Conservation (phyloP, 2,797 vertebrate genomes). For the Coilia nasus region DNA sequence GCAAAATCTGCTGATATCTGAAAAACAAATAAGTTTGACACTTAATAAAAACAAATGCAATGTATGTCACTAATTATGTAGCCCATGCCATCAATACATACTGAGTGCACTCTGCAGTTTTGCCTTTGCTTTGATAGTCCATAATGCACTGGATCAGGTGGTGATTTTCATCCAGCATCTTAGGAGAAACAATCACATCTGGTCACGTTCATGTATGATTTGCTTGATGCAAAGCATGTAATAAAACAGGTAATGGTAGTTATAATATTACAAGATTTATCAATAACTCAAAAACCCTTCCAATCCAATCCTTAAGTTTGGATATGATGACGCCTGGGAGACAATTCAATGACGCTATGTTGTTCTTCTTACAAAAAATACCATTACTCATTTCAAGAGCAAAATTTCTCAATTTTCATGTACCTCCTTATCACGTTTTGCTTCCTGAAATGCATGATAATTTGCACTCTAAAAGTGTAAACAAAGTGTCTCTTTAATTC, state of each 20-base stretch:
- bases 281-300: not conserved
- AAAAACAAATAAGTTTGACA: constrained; percentile 39
- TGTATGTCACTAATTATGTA: not conserved
- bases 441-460: too few relatives aligned
- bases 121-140: constrained; percentile 98
- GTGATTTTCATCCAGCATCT: constrained; percentile 98
- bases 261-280: not conserved
- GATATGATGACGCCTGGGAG: not conserved
- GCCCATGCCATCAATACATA: constrained; percentile 69
- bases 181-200: constrained; percentile 16
- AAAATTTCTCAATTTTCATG: too few relatives aligned
- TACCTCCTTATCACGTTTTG: too few relatives aligned
- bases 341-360: not conserved
- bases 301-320: not conserved
- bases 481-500: not conserved
- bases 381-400: too few relatives aligned
- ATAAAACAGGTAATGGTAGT: constrained; percentile 29
- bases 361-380: not conserved
- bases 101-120: constrained; percentile 95
- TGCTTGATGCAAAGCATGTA: not conserved
- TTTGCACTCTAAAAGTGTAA: not conserved
- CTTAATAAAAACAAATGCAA: constrained; percentile 9
- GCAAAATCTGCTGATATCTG: constrained; percentile 97
- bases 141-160: constrained; percentile 98
- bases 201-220: not conserved